Base-by-base conservation (phyloP, 1,140 invertebrate genomes). In the Polyergus mexicanus region DNA sequence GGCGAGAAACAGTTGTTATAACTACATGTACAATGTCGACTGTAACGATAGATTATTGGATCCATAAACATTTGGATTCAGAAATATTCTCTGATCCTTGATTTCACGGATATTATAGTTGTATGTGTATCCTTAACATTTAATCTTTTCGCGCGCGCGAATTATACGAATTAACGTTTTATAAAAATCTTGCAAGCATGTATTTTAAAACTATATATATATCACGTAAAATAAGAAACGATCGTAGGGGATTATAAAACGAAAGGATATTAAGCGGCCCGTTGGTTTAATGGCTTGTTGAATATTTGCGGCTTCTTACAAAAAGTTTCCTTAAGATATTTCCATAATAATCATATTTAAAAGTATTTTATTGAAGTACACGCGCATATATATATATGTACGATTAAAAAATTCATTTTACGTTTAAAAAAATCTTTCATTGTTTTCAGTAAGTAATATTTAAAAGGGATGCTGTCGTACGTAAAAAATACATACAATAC, bases 81-180 rank as follows among this genome's bases (percentile, higher is more conserved):
- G 22, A 22, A 19, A 32, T 56, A 44, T 10, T 4, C n/a, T 68
- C 32, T 7, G 35, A 32, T 5, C 11, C 19, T 22, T 16, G 28
- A 54, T 25, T 25, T 8, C 2, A 25, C 22, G 16, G 11, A 83
- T 41, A 32, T 60, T 83, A 56, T 38, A 28, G 8, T 63, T 32
- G n/a, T 19, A 41, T 22, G 3, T 10, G 2, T 44, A 47, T 47
- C 44, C 1, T 44, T 25, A 41, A 38, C 11, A 44, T 71, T 58
- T 41, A 81, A 28, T 25, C 19, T 25, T 58, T 44, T 56, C 22
- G 35, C 25, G n/a, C 44, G 47, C 44, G 60, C 35, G 38, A 10
- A 80, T 68, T 81, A 58, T 71, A 58, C 58, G 44, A 71, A n/a
- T n/a, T 25, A 69, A 69, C 6, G 11, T 81, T 81, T 81, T 81